These are phyloP conservation scores for Agrochola lota DNA, from an alignment of 2,888 invertebrate genomes.

Conservation along the genomic window DNA sequence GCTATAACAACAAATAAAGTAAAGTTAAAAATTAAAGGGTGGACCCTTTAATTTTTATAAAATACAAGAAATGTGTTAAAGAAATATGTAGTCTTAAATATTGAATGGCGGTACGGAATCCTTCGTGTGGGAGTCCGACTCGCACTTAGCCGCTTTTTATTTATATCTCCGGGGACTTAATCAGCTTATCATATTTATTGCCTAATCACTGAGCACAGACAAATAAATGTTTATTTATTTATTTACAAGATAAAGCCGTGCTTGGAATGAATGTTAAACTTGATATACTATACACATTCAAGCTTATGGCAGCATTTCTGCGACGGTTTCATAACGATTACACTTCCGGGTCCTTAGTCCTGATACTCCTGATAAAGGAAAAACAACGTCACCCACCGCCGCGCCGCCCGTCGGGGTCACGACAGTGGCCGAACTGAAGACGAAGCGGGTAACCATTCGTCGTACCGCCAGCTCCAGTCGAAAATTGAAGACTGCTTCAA, in stretches of 20 bases:
- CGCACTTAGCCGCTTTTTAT: too few species aligned
- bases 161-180: background rate
- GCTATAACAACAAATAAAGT: too few species aligned
- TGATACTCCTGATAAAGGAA: background rate
- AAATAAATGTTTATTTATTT: conserved; percentile 9
- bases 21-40: too few species aligned
- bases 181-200: background rate
- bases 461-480: background rate
- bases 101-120: too few species aligned
- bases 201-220: background rate
- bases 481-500: background rate
- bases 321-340: background rate
- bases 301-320: background rate
- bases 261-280: background rate
- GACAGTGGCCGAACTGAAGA: background rate
- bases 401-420: background rate
- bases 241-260: background rate
- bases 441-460: background rate
- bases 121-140: too few species aligned
- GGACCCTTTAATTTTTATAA: too few species aligned
- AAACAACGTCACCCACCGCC: background rate
- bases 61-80: too few species aligned
- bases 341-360: background rate
- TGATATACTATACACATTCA: background rate
- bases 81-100: too few species aligned